Base-by-base conservation (phyloP, 2,888 invertebrate genomes). In the Brenthis daphne region DNA sequence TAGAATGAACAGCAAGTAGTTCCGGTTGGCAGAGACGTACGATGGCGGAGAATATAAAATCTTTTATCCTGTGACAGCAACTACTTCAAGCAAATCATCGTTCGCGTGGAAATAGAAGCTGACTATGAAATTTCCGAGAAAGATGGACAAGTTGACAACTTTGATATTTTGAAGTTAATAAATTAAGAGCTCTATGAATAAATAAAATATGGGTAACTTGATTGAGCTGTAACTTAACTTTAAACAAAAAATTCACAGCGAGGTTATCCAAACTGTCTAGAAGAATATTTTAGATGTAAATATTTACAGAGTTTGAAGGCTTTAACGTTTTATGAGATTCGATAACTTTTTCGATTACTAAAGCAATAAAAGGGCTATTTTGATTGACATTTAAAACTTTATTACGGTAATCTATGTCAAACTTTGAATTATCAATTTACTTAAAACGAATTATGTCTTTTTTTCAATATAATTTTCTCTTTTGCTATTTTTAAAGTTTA, bases 301-400 rank as follows among this genome's bases (percentile, higher is more conserved):
- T 64, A 67, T 69, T 65, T 60, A 50, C 37, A 20, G 33, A 65
- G 51, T 64, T 68, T 67, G 56, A 29, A 48, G 60, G 33, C 67
- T 67, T 67, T 67, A 70, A 70, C 64, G 64, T 64, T 70, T 67
- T 64, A 67, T 56, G 64, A 67, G 60, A 64, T 70, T 60, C 56
- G 60, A 53, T 64, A 70, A 67, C 70, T 70, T 70, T 70, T 70
- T 64, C 67, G 56, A 67, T 70, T 67, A 70, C 64, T 43, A 16
- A 58, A 55, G 43, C 33, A 58, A 67, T 55, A 64, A 67, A 67
- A 43, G 37, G 43, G 56, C 56, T 67, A 57, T 56, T 67, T 56
- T 56, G 51, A 67, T 56, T 57, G 67, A 67, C 67, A 57, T 56
- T 67, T 43, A 51, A 67, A 63, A 63, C 13, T 16, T 50, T 50